Conservation (phyloP, 2,113 vertebrate species). For the Arizona elegans region DNA sequence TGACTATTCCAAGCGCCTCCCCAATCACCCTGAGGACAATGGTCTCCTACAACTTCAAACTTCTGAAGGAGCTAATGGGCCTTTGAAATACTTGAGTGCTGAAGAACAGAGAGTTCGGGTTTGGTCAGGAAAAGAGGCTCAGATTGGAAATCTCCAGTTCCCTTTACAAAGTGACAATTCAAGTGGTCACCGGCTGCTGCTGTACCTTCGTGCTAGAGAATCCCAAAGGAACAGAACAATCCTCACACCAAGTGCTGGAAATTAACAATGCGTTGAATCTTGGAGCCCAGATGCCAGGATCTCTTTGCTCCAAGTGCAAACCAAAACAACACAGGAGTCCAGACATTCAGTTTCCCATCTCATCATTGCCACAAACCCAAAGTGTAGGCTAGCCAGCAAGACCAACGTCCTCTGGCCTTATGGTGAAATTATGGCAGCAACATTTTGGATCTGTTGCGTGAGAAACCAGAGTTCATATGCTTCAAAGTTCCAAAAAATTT, state of each 20-base stretch:
- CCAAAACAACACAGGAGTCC: not conserved
- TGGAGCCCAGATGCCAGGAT: not conserved
- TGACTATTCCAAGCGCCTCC: not conserved
- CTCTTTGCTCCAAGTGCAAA: not conserved
- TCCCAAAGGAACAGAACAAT: not conserved
- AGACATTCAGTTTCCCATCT: not conserved
- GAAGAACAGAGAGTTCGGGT: not conserved
- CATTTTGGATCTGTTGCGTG: not conserved
- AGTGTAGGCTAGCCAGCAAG: not conserved
- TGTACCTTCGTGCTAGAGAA: not conserved
- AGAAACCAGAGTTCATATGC: not conserved
- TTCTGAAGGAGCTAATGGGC: not conserved
- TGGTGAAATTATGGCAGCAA: not conserved
- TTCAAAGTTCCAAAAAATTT: not conserved
- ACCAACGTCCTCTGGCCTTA: not conserved
- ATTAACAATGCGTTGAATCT: not conserved
- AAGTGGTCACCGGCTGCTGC: not conserved
- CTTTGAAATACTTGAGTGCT: not conserved
- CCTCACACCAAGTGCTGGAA: not conserved
- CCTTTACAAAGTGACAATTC: not conserved
- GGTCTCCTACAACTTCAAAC: not conserved
- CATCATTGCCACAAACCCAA: not conserved
- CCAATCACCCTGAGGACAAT: not conserved
- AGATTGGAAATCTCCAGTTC: not conserved
- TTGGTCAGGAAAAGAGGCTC: not conserved